phyloP scores from a whole-genome alignment of 2,888 invertebrate genomes.

The Mamestra brassicae region DNA sequence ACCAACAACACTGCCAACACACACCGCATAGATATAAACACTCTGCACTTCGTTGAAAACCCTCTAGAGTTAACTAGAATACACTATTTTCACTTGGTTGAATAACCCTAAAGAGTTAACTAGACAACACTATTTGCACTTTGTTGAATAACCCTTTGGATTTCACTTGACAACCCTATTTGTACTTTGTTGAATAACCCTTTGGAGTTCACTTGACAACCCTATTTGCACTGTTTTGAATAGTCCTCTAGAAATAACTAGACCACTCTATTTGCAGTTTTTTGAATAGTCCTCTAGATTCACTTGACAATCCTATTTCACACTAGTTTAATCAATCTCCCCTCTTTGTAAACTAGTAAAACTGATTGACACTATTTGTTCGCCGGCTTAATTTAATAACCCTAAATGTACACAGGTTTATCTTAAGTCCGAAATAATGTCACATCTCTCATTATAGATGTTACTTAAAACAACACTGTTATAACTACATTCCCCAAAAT shows the following conservation, averaged over 20 bases:
- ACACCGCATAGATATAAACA: constrained; percentile 76
- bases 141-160: background rate
- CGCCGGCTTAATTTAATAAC: background rate
- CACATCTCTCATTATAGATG: background rate
- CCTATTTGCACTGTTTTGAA: background rate
- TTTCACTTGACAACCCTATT: background rate
- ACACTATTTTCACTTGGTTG: background rate
- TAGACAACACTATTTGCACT: background rate
- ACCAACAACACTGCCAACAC: constrained; percentile 85
- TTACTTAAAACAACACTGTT: constrained; percentile 8
- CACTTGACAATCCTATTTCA: background rate
- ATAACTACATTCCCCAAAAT: background rate
- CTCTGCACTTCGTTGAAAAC: constrained; percentile 41
- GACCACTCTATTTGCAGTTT: background rate
- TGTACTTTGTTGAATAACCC: background rate
- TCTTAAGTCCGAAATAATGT: background rate
- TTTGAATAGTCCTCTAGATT: background rate
- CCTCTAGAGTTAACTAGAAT: constrained; percentile 32
- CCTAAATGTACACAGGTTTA: background rate
- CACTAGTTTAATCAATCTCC: constrained; percentile 4
- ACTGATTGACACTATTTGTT: background rate
- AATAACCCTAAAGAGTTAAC: background rate
- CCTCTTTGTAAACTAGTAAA: background rate
- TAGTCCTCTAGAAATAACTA: background rate
- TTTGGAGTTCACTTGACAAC: background rate